Evolutionary conservation across 1,140 invertebrate species (phyloP).

Genomic region (Pectinophora gossypiella): DNA sequence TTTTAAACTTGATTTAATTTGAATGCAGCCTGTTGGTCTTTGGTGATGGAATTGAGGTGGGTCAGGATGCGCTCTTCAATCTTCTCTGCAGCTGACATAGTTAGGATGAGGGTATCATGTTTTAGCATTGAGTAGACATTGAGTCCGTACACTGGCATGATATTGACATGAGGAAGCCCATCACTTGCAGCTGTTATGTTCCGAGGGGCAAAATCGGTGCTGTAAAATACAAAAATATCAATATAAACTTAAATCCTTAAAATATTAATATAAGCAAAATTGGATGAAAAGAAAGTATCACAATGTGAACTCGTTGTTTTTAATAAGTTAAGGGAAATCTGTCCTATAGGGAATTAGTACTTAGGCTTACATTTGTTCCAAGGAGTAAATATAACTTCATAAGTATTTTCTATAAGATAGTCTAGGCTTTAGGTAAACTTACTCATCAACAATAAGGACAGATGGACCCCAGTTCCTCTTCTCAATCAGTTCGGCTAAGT

Average conservation of each 20-base stretch:
- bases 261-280: no score
- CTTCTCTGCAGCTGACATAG: conserved; percentile 86
- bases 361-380: no score
- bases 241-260: no score
- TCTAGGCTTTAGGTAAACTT: no score
- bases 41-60: conserved; percentile 82
- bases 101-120: conserved; percentile 95
- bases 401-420: no score
- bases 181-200: conserved; percentile 91
- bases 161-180: conserved; percentile 86
- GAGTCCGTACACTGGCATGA: conserved; percentile 96
- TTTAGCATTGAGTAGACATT: conserved; percentile 96
- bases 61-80: conserved; percentile 92
- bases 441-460: conserved; percentile 95
- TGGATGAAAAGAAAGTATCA: no score
- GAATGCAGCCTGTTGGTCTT: conserved; percentile 63
- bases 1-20: conserved; percentile 72
- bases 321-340: no score
- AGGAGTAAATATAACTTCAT: no score
- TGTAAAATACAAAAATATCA: conserved; percentile 70
- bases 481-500: conserved; percentile 87
- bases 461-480: conserved; percentile 95
- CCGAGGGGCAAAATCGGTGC: conserved; percentile 88
- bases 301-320: no score
- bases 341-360: no score